phyloP scores from a whole-genome alignment of 37 sponge, comb jelly and placozoan species.

The Haliclona indistincta region DNA sequence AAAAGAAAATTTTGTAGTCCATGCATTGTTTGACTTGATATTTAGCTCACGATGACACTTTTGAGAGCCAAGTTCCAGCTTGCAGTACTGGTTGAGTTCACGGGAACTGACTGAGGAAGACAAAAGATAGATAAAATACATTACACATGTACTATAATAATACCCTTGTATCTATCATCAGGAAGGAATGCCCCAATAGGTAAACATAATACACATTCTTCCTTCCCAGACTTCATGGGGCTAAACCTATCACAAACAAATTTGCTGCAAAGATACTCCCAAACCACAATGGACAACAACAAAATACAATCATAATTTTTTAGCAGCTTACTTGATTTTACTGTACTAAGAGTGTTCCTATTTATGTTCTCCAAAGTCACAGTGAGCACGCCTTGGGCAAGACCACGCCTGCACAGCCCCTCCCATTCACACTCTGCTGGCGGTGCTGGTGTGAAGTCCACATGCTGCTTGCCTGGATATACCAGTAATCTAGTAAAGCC shows the following conservation, averaged over 20 bases:
- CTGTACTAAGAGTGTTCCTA: neutral
- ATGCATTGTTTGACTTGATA: too few relatives aligned
- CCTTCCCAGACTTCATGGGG: too few relatives aligned
- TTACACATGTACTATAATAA: neutral
- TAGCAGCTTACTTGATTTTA: neutral
- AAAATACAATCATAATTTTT: too few relatives aligned
- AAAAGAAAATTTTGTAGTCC: neutral
- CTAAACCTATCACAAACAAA: too few relatives aligned
- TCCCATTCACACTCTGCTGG: conserved; percentile 2
- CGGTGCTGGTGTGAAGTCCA: conserved; percentile 9
- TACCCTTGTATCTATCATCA: neutral
- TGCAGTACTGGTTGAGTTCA: conserved; percentile 15
- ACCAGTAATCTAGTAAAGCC: neutral
- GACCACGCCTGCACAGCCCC: neutral
- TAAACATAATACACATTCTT: too few relatives aligned
- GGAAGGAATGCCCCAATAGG: too few relatives aligned
- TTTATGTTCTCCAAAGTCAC: neutral
- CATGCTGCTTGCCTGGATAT: conserved; percentile 7
- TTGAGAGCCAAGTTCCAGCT: conserved; percentile 19
- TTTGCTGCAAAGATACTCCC: too few relatives aligned
- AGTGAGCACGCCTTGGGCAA: conserved; percentile 7
- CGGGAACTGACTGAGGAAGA: neutral
- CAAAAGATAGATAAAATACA: neutral
- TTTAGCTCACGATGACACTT: neutral
- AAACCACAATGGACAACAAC: too few relatives aligned